A percentile compares a stretch with the other conserved stretches of the same genome.
Evolutionary conservation across 2,113 vertebrate genomes (phyloP).

Genomic region (Tachuris rubrigastra): DNA sequence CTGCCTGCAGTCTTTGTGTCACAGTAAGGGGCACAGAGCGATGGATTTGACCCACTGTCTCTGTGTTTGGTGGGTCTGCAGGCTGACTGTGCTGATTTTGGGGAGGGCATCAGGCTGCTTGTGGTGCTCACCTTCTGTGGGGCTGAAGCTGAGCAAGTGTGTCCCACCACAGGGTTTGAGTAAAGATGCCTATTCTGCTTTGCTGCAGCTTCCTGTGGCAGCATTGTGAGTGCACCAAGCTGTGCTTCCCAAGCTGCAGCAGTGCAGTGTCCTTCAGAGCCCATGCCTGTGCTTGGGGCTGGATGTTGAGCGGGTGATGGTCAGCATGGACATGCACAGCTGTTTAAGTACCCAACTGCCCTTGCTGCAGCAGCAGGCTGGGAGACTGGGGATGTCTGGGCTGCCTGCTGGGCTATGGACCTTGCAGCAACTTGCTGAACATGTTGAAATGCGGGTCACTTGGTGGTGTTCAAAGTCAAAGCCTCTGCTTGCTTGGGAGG

Average conservation of each 20-base stretch:
- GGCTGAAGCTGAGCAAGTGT: neutral
- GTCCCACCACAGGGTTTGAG: rapidly evolving
- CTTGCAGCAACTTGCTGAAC: neutral
- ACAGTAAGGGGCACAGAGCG: rapidly evolving
- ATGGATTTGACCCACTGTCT: neutral
- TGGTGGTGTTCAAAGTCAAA: neutral
- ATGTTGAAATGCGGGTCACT: neutral
- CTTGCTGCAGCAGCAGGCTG: neutral
- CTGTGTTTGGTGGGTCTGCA: neutral
- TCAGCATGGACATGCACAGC: neutral
- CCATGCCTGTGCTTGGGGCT: neutral
- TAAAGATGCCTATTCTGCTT: neutral
- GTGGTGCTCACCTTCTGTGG: neutral
- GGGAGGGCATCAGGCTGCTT: neutral
- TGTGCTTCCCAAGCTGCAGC: neutral
- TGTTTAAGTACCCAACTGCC: rapidly evolving
- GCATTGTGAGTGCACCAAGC: neutral
- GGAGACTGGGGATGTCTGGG: neutral
- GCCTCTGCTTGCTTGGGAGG: neutral
- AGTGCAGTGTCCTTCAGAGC: neutral
- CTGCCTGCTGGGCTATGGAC: neutral
- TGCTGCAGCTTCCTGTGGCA: neutral
- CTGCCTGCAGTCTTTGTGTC: neutral
- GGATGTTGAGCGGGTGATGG: neutral
- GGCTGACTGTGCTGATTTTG: neutral